These are phyloP conservation scores for Drosophila birchii DNA, from an alignment of 2,888 invertebrate genomes.

Conservation along the genomic window DNA sequence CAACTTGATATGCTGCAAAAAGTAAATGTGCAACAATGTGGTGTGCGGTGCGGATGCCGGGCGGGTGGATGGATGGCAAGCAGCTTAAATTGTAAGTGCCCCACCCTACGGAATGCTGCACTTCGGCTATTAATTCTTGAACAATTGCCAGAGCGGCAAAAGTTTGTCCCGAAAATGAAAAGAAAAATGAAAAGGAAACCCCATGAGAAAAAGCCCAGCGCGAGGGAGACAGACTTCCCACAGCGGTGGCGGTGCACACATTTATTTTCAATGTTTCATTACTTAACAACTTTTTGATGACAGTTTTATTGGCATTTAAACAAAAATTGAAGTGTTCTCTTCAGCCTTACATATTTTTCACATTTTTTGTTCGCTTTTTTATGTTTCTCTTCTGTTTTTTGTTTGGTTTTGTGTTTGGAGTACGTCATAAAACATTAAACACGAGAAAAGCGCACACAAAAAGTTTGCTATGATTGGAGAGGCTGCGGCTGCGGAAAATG, in stretches of 20 bases:
- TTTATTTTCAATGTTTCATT: conserved; percentile 71
- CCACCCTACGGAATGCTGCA: conserved; percentile 27
- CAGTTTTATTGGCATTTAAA: conserved; percentile 74
- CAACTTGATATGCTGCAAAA: conserved; percentile 74
- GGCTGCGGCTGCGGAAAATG: conserved; percentile 41
- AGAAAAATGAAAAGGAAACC: background rate
- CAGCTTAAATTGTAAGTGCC: conserved; percentile 48
- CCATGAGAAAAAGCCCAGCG: conserved; percentile 8
- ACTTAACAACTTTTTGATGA: conserved; percentile 80
- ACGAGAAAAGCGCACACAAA: conserved; percentile 39
- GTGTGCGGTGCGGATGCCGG: conserved; percentile 3
- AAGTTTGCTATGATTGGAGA: conserved; percentile 40
- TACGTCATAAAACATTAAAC: conserved; percentile 46
- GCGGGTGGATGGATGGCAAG: conserved; percentile 10
- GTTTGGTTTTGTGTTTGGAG: conserved; percentile 18
- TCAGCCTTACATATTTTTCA: conserved; percentile 35
- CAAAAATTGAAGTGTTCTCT: conserved; percentile 46
- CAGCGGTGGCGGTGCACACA: conserved; percentile 27
- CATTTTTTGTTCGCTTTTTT: conserved; percentile 7
- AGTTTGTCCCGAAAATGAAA: conserved; percentile 52
- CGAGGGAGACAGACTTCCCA: background rate
- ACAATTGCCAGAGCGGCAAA: conserved; percentile 56
- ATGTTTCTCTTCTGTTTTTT: background rate
- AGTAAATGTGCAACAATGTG: conserved; percentile 74
- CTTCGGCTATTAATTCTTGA: conserved; percentile 47